These are phyloP conservation scores for Muricea muricata DNA, from an alignment of 92 coral and sea anemone genomes.

Conservation along the genomic window DNA sequence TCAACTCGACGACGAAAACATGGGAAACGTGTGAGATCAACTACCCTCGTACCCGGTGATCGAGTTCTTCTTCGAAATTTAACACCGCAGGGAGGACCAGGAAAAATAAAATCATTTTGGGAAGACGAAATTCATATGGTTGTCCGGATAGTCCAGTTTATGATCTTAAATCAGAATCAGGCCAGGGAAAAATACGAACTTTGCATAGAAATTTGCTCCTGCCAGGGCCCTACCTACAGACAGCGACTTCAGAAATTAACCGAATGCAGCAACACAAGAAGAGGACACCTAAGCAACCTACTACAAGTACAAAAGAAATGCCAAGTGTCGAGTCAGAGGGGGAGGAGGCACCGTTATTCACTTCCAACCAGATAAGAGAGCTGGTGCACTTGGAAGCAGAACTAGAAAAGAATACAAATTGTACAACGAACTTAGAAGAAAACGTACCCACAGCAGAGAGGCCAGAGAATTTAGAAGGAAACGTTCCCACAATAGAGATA, in stretches of 20 bases:
- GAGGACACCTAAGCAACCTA: neutral
- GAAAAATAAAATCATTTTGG: too few relatives aligned
- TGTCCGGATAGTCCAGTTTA: neutral
- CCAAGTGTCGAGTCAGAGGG: neutral
- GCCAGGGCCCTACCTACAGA: conserved; percentile 53
- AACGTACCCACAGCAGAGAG: neutral
- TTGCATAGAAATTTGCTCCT: conserved; percentile 57
- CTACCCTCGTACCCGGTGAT: too few relatives aligned
- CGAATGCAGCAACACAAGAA: neutral
- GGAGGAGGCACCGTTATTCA: neutral
- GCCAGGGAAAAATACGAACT: conserved; percentile 44
- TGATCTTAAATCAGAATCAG: conserved; percentile 22
- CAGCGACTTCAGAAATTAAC: neutral
- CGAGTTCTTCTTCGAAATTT: too few relatives aligned
- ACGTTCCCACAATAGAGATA: neutral
- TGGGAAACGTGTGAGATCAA: conserved; percentile 25
- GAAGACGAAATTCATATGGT: conserved; percentile 39
- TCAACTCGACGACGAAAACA: conserved; percentile 14
- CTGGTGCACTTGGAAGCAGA: neutral
- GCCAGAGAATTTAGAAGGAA: neutral
- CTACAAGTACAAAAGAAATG: too few relatives aligned
- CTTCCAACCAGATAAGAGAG: neutral
- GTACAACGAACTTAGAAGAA: neutral
- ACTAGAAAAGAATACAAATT: neutral
- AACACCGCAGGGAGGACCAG: conserved; percentile 66